Base-by-base conservation (phyloP, 2,797 vertebrate genomes). In the Coregonus sp. region DNA sequence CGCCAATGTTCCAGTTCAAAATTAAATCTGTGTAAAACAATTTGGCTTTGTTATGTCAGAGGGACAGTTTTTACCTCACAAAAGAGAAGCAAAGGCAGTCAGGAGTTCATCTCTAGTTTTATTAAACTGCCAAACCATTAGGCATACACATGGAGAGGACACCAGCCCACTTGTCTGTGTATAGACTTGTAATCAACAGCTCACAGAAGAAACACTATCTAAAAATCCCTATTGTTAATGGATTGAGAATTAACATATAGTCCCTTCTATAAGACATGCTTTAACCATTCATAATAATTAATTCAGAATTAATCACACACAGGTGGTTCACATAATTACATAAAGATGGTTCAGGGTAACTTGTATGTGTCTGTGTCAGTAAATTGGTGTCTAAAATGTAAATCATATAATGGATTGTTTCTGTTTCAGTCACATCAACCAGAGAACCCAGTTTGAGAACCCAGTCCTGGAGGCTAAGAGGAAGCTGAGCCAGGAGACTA, bases 381-480 rank as follows among this genome's bases (percentile, higher is more conserved):
- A n/a, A 25, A 50, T 47, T 18, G 73, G 37, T 75, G 59, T 67
- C 29, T 33, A 16, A 67, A 67, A 33, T 63, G 59, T 63, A 25
- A 25, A 25, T 25, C n/a, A 47, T 47, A 11, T 12, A 20, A 63
- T 61, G 31, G 54, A 66, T 82, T 78, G 54, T 75, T 65, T 54
- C 37, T 75, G 78, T 52, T 51, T 25, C 86, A 97, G 98, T 88
- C 98, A 99, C 77, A 97, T 99, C 87, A 99, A 98, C 92, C 98
- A 99, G 95, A 99, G 97, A 95, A 99, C 98, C 65, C 98, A 99
- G 88, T 99, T 99, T 94, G 98, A 99, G 94, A 99, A 99, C 84
- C 98, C 98, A 0, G 98, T 99, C 75, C 89, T 97, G 89, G 97
- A 99, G 94, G 97, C 98, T 77, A 99, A 98, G 91, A 96, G 96